A percentile compares a stretch with the other conserved stretches of the same genome.
phyloP scores from a whole-genome alignment of 1,140 invertebrate species.

The Asobara japonica region DNA sequence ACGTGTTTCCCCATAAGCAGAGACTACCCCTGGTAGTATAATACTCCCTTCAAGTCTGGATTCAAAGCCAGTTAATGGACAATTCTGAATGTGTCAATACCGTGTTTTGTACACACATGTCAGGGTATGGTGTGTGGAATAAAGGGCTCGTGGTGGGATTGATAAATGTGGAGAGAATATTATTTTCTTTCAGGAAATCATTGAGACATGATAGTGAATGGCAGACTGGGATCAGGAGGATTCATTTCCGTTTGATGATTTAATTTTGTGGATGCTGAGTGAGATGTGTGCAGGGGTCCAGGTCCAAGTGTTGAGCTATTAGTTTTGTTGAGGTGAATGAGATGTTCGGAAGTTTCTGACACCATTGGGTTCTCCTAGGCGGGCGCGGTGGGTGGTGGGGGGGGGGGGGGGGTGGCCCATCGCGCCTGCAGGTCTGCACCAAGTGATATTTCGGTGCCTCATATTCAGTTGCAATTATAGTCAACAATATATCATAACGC shows the following conservation, averaged over 20 bases:
- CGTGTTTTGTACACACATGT: slow-evolving; percentile 60
- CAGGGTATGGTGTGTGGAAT: slow-evolving; percentile 41
- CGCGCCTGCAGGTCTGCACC: no score
- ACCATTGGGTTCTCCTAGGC: no score
- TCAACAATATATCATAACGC: neutral
- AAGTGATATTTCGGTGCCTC: neutral
- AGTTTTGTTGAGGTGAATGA: neutral
- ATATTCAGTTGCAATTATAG: neutral
- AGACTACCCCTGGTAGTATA: neutral
- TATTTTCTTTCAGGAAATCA: neutral
- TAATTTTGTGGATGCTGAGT: neutral
- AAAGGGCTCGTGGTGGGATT: neutral
- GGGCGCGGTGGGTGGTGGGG: no score
- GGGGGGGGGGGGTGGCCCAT: no score
- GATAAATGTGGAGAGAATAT: neutral
- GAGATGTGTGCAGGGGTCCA: neutral
- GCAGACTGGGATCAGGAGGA: neutral
- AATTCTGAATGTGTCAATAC: slow-evolving; percentile 55
- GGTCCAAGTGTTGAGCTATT: neutral
- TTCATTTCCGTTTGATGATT: neutral
- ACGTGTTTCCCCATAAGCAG: neutral
- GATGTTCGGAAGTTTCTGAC: no score
- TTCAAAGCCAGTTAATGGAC: slow-evolving; percentile 22
- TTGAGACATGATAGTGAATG: neutral
- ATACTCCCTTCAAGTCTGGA: neutral